Percentiles rank a stretch among this genome's conserved stretches.
Conservation (phyloP, 2,113 vertebrate species). For the Laticauda laticaudata region DNA sequence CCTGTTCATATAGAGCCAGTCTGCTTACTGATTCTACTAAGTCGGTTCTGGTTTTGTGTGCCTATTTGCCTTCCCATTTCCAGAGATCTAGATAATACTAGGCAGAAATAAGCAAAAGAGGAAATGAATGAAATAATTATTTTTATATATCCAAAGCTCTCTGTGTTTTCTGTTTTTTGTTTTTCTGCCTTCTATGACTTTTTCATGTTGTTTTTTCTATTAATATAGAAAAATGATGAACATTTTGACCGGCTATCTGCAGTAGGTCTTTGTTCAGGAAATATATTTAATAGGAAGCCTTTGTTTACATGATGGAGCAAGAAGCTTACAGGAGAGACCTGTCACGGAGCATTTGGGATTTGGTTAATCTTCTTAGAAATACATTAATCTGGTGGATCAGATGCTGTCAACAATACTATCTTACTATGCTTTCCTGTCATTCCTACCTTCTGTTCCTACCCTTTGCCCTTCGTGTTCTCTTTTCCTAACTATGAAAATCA, state of each 20-base stretch:
- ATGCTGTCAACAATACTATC: constrained; percentile 67
- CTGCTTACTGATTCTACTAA: background rate
- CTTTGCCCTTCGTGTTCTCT: constrained; percentile 34
- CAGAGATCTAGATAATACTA: background rate
- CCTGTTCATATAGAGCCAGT: background rate
- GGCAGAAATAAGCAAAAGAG: fast-evolving
- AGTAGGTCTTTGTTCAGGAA: constrained; percentile 42
- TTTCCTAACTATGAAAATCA: constrained; percentile 52
- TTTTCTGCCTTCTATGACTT: background rate
- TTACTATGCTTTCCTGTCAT: constrained; percentile 52
- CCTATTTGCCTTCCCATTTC: background rate
- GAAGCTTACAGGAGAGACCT: constrained; percentile 71
- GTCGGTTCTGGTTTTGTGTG: background rate
- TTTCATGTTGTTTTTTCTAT: background rate
- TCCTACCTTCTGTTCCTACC: constrained; percentile 40
- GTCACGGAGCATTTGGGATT: constrained; percentile 75
- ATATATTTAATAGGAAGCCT: constrained; percentile 40
- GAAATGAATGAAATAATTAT: background rate
- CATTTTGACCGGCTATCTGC: constrained; percentile 15
- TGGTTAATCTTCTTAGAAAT: constrained; percentile 77
- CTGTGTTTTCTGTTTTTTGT: background rate
- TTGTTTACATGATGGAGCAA: constrained; percentile 60
- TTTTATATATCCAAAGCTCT: background rate
- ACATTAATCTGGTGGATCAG: constrained; percentile 70
- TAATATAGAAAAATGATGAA: background rate